phyloP scores from a whole-genome alignment of 2,888 invertebrate species.

The Cynaeus angustus region DNA sequence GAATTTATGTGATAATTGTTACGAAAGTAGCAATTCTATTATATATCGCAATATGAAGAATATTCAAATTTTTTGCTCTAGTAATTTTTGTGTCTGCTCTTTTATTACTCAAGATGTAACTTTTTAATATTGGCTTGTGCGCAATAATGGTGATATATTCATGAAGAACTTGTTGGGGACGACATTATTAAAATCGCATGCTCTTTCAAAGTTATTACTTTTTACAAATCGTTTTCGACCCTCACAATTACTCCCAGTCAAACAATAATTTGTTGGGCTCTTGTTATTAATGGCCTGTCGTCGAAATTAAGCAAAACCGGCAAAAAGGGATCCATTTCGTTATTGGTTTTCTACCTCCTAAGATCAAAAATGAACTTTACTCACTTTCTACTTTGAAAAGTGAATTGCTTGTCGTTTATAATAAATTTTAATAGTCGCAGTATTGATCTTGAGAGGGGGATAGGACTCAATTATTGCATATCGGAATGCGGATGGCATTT shows the following conservation, averaged over 20 bases:
- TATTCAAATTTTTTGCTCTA: constrained; percentile 36
- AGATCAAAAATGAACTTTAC: background rate
- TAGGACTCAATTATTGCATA: background rate
- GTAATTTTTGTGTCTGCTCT: constrained; percentile 14
- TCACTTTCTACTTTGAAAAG: background rate
- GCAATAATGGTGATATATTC: constrained; percentile 21
- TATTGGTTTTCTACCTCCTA: constrained; percentile 9
- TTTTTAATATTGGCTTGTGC: constrained; percentile 43
- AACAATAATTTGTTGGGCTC: constrained; percentile 21
- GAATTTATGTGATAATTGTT: constrained; percentile 13
- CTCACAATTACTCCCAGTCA: constrained; percentile 24
- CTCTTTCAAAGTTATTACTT: constrained; percentile 24
- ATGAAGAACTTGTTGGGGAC: constrained; percentile 10
- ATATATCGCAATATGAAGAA: constrained; percentile 35
- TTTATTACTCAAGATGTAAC: constrained; percentile 37
- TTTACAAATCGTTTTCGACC: constrained; percentile 27
- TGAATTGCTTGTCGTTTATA: background rate
- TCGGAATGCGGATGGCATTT: constrained; percentile 42
- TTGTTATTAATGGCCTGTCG: constrained; percentile 24
- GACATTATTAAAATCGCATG: constrained; percentile 27
- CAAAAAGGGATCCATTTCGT: constrained; percentile 16
- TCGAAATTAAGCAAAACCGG: constrained; percentile 20
- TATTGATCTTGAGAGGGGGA: background rate
- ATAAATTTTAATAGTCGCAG: background rate
- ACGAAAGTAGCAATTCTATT: constrained; percentile 25